Evolutionary conservation across 2,888 invertebrate species (phyloP).

Genomic region (Dendrolimus pini): DNA sequence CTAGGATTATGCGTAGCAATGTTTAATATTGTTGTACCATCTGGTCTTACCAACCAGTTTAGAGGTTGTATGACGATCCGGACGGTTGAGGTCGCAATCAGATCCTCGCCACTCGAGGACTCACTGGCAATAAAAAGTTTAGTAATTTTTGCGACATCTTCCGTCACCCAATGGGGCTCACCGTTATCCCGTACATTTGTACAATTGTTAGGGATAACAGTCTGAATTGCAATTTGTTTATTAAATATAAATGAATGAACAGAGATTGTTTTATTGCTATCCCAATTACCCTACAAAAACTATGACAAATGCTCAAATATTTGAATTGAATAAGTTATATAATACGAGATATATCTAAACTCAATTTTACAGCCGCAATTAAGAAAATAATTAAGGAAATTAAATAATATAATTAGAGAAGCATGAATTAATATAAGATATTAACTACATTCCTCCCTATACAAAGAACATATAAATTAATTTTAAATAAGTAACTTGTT

Average conservation of each 20-base stretch:
- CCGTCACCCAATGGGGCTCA: conserved; percentile 49
- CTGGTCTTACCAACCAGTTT: conserved; percentile 51
- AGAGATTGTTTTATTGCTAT: conserved; percentile 35
- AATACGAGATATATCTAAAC: no score
- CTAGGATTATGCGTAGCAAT: conserved; percentile 46
- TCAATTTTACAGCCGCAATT: no score
- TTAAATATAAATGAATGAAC: conserved; percentile 77
- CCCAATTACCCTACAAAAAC: neutral
- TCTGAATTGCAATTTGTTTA: conserved; percentile 78
- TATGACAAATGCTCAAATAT: neutral
- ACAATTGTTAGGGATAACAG: conserved; percentile 74
- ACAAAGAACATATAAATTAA: no score
- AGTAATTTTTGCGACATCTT: conserved; percentile 32
- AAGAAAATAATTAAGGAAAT: no score
- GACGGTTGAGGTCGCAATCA: conserved; percentile 43
- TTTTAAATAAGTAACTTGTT: no score
- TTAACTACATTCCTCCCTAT: no score
- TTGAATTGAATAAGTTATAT: no score
- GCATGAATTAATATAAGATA: no score
- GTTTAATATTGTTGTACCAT: conserved; percentile 38
- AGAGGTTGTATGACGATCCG: conserved; percentile 53
- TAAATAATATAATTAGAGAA: no score
- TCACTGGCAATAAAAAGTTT: conserved; percentile 21
- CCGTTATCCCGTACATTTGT: conserved; percentile 63
- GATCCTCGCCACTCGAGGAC: conserved; percentile 10